Conservation (phyloP, 2,113 vertebrate species). For the Pseudorasbora parva region DNA sequence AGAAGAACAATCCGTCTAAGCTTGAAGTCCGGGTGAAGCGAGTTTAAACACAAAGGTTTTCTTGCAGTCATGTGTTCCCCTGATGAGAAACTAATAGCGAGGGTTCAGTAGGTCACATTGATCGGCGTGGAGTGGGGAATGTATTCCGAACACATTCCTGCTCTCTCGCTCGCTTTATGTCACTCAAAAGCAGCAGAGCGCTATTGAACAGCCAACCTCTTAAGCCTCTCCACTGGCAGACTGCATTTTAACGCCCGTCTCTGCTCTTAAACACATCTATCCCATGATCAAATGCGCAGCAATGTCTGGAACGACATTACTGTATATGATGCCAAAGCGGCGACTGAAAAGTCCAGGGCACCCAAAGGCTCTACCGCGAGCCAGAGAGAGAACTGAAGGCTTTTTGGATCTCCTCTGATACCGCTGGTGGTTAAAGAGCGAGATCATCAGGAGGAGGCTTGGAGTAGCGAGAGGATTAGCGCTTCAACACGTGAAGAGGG, state of each 20-base stretch:
- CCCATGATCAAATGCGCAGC: not conserved
- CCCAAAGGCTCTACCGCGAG: not conserved
- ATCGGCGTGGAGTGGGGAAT: not conserved
- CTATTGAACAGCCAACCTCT: not conserved
- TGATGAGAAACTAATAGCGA: not conserved
- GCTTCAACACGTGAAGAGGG: conserved; percentile 53
- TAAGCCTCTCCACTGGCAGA: not conserved
- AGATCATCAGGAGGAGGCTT: conserved; percentile 6
- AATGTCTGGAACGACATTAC: not conserved
- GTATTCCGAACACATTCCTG: not conserved
- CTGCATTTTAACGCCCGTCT: not conserved
- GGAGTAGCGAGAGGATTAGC: conserved; percentile 40
- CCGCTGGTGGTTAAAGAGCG: not conserved
- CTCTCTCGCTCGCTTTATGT: not conserved
- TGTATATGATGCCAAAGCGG: not conserved
- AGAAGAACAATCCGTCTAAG: not conserved
- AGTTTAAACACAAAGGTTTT: conserved; percentile 11
- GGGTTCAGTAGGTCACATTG: conserved; percentile 14
- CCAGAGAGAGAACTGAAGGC: not conserved
- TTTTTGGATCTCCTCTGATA: not conserved
- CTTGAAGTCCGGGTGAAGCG: not conserved
- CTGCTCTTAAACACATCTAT: not conserved
- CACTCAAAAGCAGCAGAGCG: not conserved
- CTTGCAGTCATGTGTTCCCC: not conserved
- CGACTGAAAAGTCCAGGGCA: not conserved